These are phyloP conservation scores for Brachypterus glaber DNA, from an alignment of 2,888 invertebrate genomes.

Conservation along the genomic window DNA sequence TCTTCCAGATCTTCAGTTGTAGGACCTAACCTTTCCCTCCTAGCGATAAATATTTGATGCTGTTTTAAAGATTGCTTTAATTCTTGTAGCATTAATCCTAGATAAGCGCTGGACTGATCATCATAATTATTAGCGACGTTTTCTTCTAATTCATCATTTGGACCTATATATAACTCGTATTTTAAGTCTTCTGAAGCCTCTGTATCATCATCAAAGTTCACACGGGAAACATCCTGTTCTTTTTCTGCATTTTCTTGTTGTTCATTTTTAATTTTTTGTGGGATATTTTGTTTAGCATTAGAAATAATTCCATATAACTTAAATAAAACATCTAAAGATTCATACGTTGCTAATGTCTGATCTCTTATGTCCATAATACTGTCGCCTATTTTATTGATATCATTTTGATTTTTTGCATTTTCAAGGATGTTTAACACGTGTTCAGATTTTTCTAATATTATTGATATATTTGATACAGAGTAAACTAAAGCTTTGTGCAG, in stretches of 20 bases:
- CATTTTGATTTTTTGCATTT: slow-evolving; percentile 8
- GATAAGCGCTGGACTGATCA: slow-evolving; percentile 17
- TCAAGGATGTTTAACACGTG: slow-evolving; percentile 19
- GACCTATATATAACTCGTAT: slow-evolving; percentile 24
- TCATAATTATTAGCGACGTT: slow-evolving; percentile 6
- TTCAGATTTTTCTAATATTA: slow-evolving; percentile 25
- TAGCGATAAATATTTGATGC: slow-evolving; percentile 26
- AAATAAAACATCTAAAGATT: slow-evolving; percentile 27
- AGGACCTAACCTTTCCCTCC: slow-evolving; percentile 20
- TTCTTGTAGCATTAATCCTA: slow-evolving; percentile 25
- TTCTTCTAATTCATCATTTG: slow-evolving; percentile 10
- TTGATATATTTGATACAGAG: slow-evolving; percentile 22
- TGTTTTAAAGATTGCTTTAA: slow-evolving; percentile 23
- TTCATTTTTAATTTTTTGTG: too few relatives aligned
- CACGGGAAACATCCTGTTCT: too few relatives aligned
- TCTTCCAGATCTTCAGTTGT: too few relatives aligned
- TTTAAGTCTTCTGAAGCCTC: slow-evolving; percentile 25
- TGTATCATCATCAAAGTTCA: slow-evolving; percentile 20
- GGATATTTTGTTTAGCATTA: slow-evolving; percentile 13
- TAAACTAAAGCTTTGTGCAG: slow-evolving; percentile 22
- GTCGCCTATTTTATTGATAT: slow-evolving; percentile 15
- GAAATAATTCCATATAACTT: slow-evolving; percentile 24
- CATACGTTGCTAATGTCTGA: slow-evolving; percentile 26
- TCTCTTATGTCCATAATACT: slow-evolving; percentile 22
- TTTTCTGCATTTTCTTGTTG: too few relatives aligned